These are phyloP conservation scores for Benthosema pterotum DNA, from an alignment of 2,797 vertebrate species.

Conservation along the genomic window DNA sequence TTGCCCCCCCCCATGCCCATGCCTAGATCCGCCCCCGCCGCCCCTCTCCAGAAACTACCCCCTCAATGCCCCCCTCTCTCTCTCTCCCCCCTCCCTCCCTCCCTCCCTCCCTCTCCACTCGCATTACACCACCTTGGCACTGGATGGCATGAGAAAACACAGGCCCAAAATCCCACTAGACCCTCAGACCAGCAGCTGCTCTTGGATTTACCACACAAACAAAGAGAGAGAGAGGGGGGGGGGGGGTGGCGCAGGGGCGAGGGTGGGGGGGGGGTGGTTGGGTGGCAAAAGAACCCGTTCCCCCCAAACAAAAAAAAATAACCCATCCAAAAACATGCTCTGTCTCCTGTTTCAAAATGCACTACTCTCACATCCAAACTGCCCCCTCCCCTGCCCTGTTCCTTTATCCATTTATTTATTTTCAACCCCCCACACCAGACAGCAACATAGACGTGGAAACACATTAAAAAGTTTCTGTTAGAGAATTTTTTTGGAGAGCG, in stretches of 20 bases:
- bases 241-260: too few species aligned
- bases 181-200: constrained; percentile 91
- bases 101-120: constrained; percentile 60
- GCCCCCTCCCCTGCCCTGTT: constrained; percentile 50
- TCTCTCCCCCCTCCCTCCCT: constrained; percentile 19
- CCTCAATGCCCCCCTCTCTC: constrained; percentile 40
- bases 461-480: constrained; percentile 72
- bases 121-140: constrained; percentile 84
- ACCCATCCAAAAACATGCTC: constrained; percentile 77
- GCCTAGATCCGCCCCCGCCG: too few species aligned
- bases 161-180: constrained; percentile 89
- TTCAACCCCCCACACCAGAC: constrained; percentile 57
- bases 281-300: constrained; percentile 47
- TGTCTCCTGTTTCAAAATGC: constrained; percentile 77
- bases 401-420: constrained; percentile 21
- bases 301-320: constrained; percentile 52
- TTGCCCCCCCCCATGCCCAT: too few species aligned
- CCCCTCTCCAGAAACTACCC: constrained; percentile 37
- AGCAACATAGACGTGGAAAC: constrained; percentile 54
- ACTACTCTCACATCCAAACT: constrained; percentile 69
- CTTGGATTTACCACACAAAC: constrained; percentile 85
- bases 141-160: constrained; percentile 80
- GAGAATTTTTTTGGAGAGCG: constrained; percentile 50
- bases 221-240: constrained; percentile 71
- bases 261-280: constrained; percentile 38